These are phyloP conservation scores for Teinopalpus imperialis DNA, from an alignment of 2,888 invertebrate genomes.

Conservation along the genomic window DNA sequence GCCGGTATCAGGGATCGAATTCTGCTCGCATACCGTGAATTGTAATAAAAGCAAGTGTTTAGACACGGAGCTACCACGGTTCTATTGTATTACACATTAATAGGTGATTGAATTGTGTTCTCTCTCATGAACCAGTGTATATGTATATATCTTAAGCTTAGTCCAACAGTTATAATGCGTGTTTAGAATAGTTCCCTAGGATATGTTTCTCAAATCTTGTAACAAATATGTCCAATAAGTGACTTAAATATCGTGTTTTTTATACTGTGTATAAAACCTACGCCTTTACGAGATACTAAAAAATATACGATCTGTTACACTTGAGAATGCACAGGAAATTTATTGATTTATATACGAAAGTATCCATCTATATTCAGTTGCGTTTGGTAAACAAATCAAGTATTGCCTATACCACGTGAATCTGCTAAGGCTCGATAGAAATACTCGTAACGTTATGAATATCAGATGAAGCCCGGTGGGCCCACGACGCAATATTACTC, in stretches of 20 bases:
- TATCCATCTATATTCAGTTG: slow-evolving; percentile 31
- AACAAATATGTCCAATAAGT: background rate
- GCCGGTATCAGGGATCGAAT: too few species aligned
- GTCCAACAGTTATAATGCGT: too few species aligned
- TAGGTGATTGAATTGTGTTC: too few species aligned
- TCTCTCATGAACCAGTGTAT: too few species aligned
- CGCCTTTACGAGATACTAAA: slow-evolving; percentile 6
- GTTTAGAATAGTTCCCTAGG: too few species aligned
- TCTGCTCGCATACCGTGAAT: too few species aligned
- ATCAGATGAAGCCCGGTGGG: slow-evolving; percentile 49
- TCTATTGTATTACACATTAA: too few species aligned
- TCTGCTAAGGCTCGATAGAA: slow-evolving; percentile 44
- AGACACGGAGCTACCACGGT: too few species aligned
- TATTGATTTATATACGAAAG: slow-evolving; percentile 21
- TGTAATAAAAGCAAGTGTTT: too few species aligned
- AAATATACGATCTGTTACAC: slow-evolving; percentile 1
- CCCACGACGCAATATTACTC: slow-evolving; percentile 45
- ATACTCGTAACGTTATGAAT: slow-evolving; percentile 56
- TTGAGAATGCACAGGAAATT: slow-evolving; percentile 14
- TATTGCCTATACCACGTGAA: slow-evolving; percentile 39
- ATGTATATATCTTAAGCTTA: too few species aligned
- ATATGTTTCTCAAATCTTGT: too few species aligned
- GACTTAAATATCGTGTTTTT: slow-evolving; percentile 1
- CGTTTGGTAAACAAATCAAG: slow-evolving; percentile 39
- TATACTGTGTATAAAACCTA: background rate